Conservation (phyloP, 2,113 vertebrate genomes). For the Alouatta palliata region DNA sequence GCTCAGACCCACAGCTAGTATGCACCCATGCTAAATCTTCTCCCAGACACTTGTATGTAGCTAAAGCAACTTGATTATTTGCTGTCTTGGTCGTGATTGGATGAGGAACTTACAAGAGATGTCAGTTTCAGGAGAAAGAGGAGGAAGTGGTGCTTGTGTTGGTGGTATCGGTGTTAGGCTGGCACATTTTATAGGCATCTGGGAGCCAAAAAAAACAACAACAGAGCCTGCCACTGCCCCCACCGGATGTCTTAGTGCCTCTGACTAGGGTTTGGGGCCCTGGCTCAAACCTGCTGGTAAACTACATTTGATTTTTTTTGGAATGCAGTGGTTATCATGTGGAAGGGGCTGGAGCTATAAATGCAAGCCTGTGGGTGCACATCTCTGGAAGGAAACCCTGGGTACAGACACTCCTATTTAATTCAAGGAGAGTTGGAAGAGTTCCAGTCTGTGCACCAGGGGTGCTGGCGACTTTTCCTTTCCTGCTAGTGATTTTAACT, state of each 20-base stretch:
- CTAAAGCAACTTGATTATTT: background rate
- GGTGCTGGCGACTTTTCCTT: background rate
- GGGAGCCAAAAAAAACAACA: background rate
- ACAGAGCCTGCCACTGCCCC: background rate
- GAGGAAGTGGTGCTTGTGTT: too few relatives aligned
- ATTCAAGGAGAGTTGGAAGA: background rate
- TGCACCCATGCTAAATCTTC: background rate
- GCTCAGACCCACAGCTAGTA: background rate
- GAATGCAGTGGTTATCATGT: background rate
- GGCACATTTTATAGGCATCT: background rate
- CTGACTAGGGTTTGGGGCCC: background rate
- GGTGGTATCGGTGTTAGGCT: background rate
- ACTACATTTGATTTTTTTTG: background rate
- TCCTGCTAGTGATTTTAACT: background rate
- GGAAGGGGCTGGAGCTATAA: background rate
- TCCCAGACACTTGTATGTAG: background rate
- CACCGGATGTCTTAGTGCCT: background rate
- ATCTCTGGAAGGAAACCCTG: background rate
- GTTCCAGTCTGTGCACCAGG: background rate
- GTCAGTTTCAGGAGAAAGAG: background rate
- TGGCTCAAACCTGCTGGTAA: background rate
- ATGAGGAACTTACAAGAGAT: background rate
- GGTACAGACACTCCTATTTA: fast-evolving
- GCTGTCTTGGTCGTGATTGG: background rate
- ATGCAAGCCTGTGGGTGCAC: background rate